A percentile compares a stretch with the other conserved stretches of the same genome.
These are phyloP conservation scores for Echeneis naucrates DNA, from an alignment of 2,797 vertebrate species.

Conservation along the genomic window DNA sequence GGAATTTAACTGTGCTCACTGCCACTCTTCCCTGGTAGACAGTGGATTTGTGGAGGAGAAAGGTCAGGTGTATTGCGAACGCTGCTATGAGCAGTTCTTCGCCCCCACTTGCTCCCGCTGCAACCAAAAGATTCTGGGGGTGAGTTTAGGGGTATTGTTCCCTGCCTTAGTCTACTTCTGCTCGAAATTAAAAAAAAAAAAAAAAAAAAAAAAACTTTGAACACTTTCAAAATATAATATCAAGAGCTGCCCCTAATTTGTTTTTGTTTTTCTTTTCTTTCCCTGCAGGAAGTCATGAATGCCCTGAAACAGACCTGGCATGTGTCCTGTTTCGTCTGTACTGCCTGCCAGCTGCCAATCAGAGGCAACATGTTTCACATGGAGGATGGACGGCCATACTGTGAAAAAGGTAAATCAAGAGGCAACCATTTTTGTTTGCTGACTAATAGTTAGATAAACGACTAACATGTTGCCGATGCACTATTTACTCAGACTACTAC, in stretches of 20 bases:
- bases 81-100: slow-evolving; percentile 96
- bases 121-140: slow-evolving; percentile 94
- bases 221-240: neutral
- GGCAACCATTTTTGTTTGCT: neutral
- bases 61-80: slow-evolving; percentile 91
- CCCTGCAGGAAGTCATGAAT: slow-evolving; percentile 94
- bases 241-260: slow-evolving; percentile 3
- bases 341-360: slow-evolving; percentile 94
- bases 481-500: slow-evolving; percentile 89
- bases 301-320: slow-evolving; percentile 99
- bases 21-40: slow-evolving; percentile 91
- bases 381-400: slow-evolving; percentile 98
- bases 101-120: slow-evolving; percentile 93
- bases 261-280: slow-evolving; percentile 7
- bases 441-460: neutral
- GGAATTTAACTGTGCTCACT: slow-evolving; percentile 95
- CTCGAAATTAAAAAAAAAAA: neutral
- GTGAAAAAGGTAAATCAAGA: slow-evolving; percentile 89
- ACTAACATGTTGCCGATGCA: slow-evolving; percentile 9
- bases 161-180: neutral
- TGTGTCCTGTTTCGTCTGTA: slow-evolving; percentile 94
- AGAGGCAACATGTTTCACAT: slow-evolving; percentile 95
- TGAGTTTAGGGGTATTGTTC: slow-evolving; percentile 76
- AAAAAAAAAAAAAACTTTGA: neutral
- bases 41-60: slow-evolving; percentile 95